Conservation (phyloP, 2,797 vertebrate genomes). For the Linurgus olivaceus region DNA sequence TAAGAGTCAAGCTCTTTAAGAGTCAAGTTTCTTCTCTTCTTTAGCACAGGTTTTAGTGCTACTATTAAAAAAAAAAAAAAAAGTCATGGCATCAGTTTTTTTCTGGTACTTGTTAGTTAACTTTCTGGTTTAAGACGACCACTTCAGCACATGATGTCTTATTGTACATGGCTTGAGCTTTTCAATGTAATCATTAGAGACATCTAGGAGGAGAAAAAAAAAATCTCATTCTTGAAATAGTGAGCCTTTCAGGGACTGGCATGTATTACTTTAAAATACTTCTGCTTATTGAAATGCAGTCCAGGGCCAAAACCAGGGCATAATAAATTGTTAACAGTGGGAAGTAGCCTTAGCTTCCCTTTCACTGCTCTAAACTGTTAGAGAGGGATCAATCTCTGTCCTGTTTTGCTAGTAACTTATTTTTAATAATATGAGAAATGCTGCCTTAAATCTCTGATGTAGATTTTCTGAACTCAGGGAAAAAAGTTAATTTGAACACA, state of each 20-base stretch:
- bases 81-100: neutral
- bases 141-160: neutral
- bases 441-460: conserved; percentile 16
- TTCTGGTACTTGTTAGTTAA: neutral
- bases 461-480: conserved; percentile 38
- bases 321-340: neutral
- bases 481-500: conserved; percentile 44
- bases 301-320: neutral
- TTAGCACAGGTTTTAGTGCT: neutral
- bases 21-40: neutral
- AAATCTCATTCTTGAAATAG: neutral
- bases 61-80: neutral
- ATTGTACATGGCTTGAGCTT: neutral
- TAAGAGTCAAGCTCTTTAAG: conserved; percentile 20
- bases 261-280: neutral
- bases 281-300: neutral
- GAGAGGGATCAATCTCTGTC: neutral
- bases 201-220: neutral
- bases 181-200: neutral
- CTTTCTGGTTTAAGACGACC: neutral
- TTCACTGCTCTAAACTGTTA: conserved; percentile 12
- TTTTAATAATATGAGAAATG: conserved; percentile 33
- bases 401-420: conserved; percentile 39
- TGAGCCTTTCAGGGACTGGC: neutral
- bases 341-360: conserved; percentile 1